Evolutionary conservation across 1,140 invertebrate genomes (phyloP).

Genomic region (Pseudomyrmex cubaensis): DNA sequence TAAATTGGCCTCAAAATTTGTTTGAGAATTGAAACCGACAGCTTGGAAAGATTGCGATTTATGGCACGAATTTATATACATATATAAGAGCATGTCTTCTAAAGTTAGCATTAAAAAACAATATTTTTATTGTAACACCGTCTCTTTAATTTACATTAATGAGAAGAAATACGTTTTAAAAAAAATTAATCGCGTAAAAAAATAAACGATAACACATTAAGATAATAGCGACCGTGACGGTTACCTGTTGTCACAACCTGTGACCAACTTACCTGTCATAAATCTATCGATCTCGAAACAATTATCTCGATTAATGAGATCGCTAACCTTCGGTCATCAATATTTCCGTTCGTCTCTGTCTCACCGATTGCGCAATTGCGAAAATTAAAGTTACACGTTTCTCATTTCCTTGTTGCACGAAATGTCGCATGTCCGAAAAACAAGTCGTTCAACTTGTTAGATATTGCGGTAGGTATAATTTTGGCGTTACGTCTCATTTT

Average conservation of each 20-base stretch:
- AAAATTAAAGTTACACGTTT: not conserved
- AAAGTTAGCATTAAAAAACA: not conserved
- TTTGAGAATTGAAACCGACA: constrained; percentile 4
- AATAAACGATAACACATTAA: not conserved
- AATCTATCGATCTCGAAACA: not conserved
- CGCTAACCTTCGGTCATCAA: not conserved
- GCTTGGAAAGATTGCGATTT: constrained; percentile 1
- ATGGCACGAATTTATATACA: not conserved
- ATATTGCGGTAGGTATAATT: constrained; percentile 13
- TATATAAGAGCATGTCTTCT: not conserved
- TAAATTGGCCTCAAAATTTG: constrained; percentile 1
- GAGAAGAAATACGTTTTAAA: not conserved
- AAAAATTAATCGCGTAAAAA: not conserved
- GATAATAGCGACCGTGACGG: not conserved
- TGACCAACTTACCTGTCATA: constrained; percentile 18
- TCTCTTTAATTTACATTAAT: too few relatives aligned
- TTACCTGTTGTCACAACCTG: not conserved
- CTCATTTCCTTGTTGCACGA: not conserved
- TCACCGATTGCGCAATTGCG: not conserved
- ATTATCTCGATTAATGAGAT: constrained; percentile 21
- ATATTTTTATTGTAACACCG: not conserved
- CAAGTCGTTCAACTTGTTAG: constrained; percentile 30
- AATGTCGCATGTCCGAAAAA: not conserved
- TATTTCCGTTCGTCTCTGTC: not conserved
- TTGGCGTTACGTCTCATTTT: not conserved